Percentiles rank a stretch among this genome's conserved stretches.
phyloP scores from a whole-genome alignment of 2,888 invertebrate species.

The Trissonchulus latispiculum region DNA sequence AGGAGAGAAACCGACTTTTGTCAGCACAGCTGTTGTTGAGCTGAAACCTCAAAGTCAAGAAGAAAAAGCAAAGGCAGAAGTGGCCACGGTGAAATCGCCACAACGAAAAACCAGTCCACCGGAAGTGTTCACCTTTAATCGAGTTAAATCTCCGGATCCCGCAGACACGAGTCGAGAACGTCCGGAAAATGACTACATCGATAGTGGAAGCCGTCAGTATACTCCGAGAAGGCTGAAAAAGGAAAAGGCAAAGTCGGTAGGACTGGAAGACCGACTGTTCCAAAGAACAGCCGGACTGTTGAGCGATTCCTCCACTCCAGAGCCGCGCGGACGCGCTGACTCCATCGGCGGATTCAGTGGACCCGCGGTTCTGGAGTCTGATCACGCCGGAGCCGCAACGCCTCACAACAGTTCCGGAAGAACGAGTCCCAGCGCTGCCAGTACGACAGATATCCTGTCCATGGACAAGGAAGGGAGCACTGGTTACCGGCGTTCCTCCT shows the following conservation, averaged over 20 bases:
- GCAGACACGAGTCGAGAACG: too few relatives aligned
- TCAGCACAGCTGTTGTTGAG: neutral
- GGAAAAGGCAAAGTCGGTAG: neutral
- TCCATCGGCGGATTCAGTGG: neutral
- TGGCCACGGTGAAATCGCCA: too few relatives aligned
- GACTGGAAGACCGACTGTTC: neutral
- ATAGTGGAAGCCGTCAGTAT: neutral
- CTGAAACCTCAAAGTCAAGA: neutral
- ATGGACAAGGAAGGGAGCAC: neutral
- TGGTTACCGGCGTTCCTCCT: slow-evolving; percentile 9
- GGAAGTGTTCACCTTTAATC: too few relatives aligned
- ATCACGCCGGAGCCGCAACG: too few relatives aligned
- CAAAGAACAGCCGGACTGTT: neutral
- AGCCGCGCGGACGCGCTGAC: neutral
- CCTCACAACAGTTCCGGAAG: neutral
- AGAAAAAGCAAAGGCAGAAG: neutral
- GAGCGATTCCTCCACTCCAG: neutral
- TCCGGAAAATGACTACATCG: too few relatives aligned
- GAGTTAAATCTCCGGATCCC: too few relatives aligned
- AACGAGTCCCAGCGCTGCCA: neutral
- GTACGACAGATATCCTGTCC: neutral
- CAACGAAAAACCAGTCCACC: too few relatives aligned
- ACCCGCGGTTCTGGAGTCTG: neutral
- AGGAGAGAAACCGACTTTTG: too few relatives aligned
- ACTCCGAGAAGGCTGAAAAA: neutral